These are phyloP conservation scores for Aplodontia rufa DNA, from an alignment of 2,113 vertebrate genomes.

Conservation along the genomic window DNA sequence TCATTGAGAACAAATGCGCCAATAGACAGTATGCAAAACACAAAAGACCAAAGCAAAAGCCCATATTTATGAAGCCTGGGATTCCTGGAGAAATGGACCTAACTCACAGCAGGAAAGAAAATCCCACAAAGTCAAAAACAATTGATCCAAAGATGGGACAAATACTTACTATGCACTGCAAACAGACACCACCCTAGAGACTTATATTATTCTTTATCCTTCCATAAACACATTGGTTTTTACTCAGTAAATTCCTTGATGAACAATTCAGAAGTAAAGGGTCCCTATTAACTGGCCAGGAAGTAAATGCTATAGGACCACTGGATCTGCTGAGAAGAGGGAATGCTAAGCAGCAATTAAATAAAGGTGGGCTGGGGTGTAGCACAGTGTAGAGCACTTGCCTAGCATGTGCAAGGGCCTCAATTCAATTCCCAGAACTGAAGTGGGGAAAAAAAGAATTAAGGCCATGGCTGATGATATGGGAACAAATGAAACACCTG, in stretches of 20 bases:
- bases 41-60: background rate
- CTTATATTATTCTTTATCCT: background rate
- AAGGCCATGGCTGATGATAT: background rate
- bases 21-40: background rate
- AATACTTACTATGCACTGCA: background rate
- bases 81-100: conserved; percentile 10
- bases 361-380: background rate
- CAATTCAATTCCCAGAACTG: no score
- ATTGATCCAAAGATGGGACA: background rate
- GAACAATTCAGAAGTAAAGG: background rate
- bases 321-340: background rate
- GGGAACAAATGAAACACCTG: background rate
- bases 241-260: background rate
- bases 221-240: background rate
- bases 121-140: background rate
- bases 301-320: background rate
- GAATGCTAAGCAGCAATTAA: background rate
- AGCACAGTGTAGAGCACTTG: background rate
- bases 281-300: background rate
- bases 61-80: background rate
- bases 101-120: background rate
- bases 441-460: no score
- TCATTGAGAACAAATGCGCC: background rate
- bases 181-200: background rate
- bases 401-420: background rate